These are phyloP conservation scores for Arothron firmamentum DNA, from an alignment of 2,113 vertebrate species.

Conservation along the genomic window DNA sequence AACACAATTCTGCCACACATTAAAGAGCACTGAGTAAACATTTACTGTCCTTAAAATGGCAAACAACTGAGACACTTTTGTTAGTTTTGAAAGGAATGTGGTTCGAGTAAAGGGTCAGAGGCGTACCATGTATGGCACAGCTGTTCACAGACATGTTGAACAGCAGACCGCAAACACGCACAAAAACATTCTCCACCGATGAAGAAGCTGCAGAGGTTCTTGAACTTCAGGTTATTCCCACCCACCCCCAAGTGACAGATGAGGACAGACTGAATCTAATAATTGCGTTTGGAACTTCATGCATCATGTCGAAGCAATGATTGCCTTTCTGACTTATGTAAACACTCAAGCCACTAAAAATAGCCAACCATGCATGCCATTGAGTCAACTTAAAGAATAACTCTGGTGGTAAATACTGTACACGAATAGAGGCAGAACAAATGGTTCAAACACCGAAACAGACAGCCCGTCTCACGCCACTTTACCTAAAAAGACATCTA, in stretches of 20 bases:
- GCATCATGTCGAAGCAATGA: not conserved
- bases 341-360: constrained; percentile 12
- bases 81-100: no score
- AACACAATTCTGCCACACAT: no score
- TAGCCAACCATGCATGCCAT: not conserved
- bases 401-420: constrained; percentile 13
- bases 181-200: not conserved
- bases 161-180: not conserved
- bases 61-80: no score
- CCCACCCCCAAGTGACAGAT: not conserved
- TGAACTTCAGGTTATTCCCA: not conserved
- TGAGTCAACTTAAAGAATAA: constrained; percentile 16
- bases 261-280: not conserved
- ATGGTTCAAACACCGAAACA: not conserved
- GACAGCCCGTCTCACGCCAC: not conserved
- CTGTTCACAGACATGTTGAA: constrained; percentile 13
- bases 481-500: not conserved
- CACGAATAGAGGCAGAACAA: constrained; percentile 9
- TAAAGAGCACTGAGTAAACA: no score
- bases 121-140: not conserved
- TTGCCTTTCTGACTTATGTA: not conserved
- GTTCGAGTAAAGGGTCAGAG: not conserved
- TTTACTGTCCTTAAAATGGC: no score
- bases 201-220: not conserved
- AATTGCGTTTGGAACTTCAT: not conserved